phyloP scores from a whole-genome alignment of 1,140 invertebrate species.

The Zaprionus vittiger region DNA sequence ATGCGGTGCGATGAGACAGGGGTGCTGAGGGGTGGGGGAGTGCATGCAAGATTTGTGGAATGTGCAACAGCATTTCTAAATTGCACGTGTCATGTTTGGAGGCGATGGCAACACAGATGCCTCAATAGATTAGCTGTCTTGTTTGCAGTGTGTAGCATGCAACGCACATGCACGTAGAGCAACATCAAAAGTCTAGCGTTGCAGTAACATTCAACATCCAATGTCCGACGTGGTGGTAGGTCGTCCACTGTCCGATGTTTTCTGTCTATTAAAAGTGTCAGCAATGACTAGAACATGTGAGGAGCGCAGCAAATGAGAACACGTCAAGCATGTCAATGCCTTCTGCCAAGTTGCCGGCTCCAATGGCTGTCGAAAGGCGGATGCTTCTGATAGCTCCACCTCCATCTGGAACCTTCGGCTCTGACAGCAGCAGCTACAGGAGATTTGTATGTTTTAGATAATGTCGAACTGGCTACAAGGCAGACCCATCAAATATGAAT shows the following conservation, averaged over 20 bases:
- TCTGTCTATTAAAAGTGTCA: slow-evolving; percentile 77
- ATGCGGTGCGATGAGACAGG: slow-evolving; percentile 12
- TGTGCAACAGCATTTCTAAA: slow-evolving; percentile 49
- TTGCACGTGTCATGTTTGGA: slow-evolving; percentile 74
- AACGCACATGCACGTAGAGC: slow-evolving; percentile 42
- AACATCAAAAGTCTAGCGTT: slow-evolving; percentile 5
- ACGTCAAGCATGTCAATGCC: slow-evolving; percentile 47
- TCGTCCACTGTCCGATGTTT: slow-evolving; percentile 43
- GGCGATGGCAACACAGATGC: slow-evolving; percentile 69
- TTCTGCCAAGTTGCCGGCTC: slow-evolving; percentile 24
- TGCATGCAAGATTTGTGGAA: slow-evolving; percentile 13
- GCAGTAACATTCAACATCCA: slow-evolving; percentile 4
- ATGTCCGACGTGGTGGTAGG: not conserved
- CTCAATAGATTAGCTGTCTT: slow-evolving; percentile 78
- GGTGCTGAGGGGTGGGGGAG: not conserved
- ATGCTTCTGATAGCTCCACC: slow-evolving; percentile 7
- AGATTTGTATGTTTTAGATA: slow-evolving; percentile 73
- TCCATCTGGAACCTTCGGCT: not conserved
- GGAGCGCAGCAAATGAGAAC: slow-evolving; percentile 37
- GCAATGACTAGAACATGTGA: slow-evolving; percentile 54
- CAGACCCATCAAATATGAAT: slow-evolving; percentile 68
- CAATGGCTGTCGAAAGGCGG: not conserved
- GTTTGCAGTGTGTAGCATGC: slow-evolving; percentile 46
- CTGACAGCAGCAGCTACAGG: slow-evolving; percentile 36
- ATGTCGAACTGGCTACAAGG: slow-evolving; percentile 39